Conservation (phyloP, 1,140 invertebrate genomes). For the Tenebrio molitor region DNA sequence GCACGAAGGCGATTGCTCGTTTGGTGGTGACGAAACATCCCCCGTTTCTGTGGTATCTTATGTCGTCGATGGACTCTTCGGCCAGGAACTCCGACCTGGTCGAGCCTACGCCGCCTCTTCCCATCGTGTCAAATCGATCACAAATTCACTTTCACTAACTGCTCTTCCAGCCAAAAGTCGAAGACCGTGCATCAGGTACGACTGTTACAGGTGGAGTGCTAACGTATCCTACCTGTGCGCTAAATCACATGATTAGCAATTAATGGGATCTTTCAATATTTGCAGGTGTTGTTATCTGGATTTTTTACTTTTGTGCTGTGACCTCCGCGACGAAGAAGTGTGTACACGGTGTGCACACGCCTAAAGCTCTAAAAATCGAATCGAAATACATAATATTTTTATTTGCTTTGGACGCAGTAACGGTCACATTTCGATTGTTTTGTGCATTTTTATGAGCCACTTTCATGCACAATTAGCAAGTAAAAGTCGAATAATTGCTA, state of each 20-base stretch:
- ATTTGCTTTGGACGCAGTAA: no score
- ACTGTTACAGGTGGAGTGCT: conserved; percentile 38
- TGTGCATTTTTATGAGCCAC: no score
- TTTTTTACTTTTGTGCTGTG: conserved; percentile 32
- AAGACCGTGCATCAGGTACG: neutral
- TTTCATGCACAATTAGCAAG: no score
- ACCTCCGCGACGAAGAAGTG: neutral
- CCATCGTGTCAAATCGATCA: conserved; percentile 39
- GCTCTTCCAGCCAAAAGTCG: no score
- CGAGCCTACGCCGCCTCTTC: conserved; percentile 50
- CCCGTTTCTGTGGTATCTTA: conserved; percentile 57
- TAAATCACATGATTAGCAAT: conserved; percentile 44
- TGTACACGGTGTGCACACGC: neutral
- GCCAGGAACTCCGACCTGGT: conserved; percentile 58
- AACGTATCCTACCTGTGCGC: conserved; percentile 5
- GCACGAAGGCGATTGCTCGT: conserved; percentile 60
- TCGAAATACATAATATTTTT: no score
- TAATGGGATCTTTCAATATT: conserved; percentile 41
- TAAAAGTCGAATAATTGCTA: neutral
- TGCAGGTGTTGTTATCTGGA: conserved; percentile 38
- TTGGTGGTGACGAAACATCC: conserved; percentile 64
- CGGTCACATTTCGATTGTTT: no score
- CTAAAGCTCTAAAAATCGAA: no score
- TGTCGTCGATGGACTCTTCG: conserved; percentile 55
- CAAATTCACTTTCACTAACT: neutral